These are phyloP conservation scores for Calephelis perditalis DNA, from an alignment of 2,888 invertebrate genomes.

Conservation along the genomic window DNA sequence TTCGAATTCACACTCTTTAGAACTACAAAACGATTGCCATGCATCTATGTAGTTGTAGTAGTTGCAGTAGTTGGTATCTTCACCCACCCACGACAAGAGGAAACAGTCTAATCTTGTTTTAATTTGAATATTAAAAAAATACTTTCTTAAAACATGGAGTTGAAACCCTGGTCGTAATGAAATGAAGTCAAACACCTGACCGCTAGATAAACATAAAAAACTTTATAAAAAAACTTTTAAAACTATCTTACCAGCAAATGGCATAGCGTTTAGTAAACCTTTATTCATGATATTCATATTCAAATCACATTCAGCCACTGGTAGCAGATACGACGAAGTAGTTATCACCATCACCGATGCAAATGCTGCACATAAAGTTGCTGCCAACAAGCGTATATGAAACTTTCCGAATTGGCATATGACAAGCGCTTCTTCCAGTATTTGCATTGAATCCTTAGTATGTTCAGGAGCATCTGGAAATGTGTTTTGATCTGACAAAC, in stretches of 20 bases:
- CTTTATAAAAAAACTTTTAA: no score
- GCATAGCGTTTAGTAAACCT: slow-evolving; percentile 46
- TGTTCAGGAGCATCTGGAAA: slow-evolving; percentile 20
- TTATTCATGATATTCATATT: slow-evolving; percentile 47
- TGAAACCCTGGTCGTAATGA: no score
- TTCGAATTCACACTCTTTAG: no score
- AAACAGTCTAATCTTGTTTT: no score
- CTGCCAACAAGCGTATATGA: slow-evolving; percentile 40
- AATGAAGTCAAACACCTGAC: no score
- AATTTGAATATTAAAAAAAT: no score
- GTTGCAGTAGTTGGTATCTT: no score
- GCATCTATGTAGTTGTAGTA: no score
- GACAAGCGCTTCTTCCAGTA: slow-evolving; percentile 45
- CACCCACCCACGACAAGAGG: no score
- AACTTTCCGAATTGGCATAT: slow-evolving; percentile 47
- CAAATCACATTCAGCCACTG: slow-evolving; percentile 51
- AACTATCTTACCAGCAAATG: slow-evolving; percentile 44
- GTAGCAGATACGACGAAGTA: slow-evolving; percentile 46
- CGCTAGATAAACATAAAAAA: no score
- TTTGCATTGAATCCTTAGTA: slow-evolving; percentile 39
- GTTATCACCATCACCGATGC: slow-evolving; percentile 42
- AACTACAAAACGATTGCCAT: no score
- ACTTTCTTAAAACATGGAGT: no score
- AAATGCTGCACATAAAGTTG: slow-evolving; percentile 39
- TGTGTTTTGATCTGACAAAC: neutral